Conservation (phyloP, 1,140 invertebrate genomes). For the Brachionus sp. region DNA sequence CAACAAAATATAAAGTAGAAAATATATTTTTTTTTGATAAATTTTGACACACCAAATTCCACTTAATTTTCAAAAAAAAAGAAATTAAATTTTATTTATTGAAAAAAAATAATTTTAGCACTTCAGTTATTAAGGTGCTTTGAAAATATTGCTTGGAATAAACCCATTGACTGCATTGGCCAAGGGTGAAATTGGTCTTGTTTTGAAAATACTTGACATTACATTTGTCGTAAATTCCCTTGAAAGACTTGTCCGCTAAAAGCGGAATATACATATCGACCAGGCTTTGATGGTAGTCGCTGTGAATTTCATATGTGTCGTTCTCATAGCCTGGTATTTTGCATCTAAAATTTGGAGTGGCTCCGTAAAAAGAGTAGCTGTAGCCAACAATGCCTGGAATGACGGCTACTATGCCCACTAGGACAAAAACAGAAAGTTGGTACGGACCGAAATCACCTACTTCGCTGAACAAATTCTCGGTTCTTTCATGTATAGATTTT, state of each 20-base stretch:
- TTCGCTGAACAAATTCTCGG: neutral
- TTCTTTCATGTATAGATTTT: neutral
- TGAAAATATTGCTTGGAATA: slow-evolving; percentile 17
- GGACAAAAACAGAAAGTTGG: neutral
- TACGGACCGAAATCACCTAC: slow-evolving; percentile 9
- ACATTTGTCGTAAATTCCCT: neutral
- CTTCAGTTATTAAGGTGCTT: slow-evolving; percentile 9
- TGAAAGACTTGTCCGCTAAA: neutral
- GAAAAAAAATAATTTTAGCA: neutral
- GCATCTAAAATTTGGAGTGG: slow-evolving; percentile 3
- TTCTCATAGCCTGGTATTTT: neutral
- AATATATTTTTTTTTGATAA: neutral
- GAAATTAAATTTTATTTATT: neutral
- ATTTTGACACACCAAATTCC: slow-evolving; percentile 36
- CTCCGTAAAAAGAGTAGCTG: neutral
- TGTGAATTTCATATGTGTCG: slow-evolving; percentile 31
- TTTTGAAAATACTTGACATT: neutral
- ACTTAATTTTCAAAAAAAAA: neutral
- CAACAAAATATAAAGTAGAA: slow-evolving; percentile 33
- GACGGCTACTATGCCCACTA: neutral
- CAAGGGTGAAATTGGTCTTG: neutral
- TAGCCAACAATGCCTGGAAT: neutral
- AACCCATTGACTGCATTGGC: neutral
- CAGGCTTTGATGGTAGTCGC: neutral
- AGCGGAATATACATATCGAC: neutral